Evolutionary conservation across 2,113 vertebrate species (phyloP).

Genomic region (Microcebus jonahi): DNA sequence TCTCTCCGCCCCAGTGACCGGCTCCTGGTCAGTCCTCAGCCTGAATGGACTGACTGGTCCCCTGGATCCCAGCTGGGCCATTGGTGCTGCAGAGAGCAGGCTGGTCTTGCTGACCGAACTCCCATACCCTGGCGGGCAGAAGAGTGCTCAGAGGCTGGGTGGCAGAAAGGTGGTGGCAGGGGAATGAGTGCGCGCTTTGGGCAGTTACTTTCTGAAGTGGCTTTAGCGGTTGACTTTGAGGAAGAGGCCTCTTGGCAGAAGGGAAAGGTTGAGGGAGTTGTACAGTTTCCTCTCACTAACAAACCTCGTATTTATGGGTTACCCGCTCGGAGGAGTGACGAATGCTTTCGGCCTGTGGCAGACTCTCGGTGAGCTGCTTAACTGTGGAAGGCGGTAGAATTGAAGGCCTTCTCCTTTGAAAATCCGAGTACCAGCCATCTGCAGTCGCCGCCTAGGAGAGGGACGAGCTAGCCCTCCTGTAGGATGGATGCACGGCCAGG

Average conservation of each 20-base stretch:
- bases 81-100: background rate
- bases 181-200: background rate
- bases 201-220: conserved; percentile 71
- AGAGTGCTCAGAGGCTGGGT: background rate
- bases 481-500: background rate
- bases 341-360: fast-evolving
- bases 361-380: fast-evolving
- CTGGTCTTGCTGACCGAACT: fast-evolving
- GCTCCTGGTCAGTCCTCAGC: background rate
- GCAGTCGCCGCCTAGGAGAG: background rate
- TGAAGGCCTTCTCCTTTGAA: no score
- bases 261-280: conserved; percentile 67
- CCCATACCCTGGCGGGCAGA: background rate
- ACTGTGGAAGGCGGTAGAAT: fast-evolving
- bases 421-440: background rate
- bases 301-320: background rate
- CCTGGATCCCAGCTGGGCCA: background rate
- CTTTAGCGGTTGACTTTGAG: conserved; percentile 75
- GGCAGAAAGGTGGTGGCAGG: background rate
- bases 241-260: conserved; percentile 78
- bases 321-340: background rate
- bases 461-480: fast-evolving
- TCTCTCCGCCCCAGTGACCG: background rate
- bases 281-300: conserved; percentile 69
- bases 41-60: fast-evolving